A percentile compares a stretch with the other conserved stretches of the same genome.
Evolutionary conservation across 1,140 invertebrate genomes (phyloP).

Genomic region (Drosophila mayri): DNA sequence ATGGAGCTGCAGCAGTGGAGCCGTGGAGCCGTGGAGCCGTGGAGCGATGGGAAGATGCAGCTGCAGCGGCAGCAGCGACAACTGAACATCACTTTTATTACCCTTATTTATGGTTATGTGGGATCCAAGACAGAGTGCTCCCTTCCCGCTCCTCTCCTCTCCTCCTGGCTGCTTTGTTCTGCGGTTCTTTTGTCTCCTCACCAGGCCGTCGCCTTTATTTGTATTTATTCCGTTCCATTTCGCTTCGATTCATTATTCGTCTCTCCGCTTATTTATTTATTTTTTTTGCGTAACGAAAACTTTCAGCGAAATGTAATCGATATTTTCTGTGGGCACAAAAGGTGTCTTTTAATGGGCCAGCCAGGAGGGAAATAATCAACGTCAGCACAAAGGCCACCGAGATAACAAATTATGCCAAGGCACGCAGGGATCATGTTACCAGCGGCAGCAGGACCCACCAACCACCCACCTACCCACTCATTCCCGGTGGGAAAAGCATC

Average conservation of each 20-base stretch:
- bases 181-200: conserved; percentile 16
- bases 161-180: conserved; percentile 21
- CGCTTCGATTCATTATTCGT: conserved; percentile 2
- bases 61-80: conserved; percentile 54
- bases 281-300: conserved; percentile 42
- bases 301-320: conserved; percentile 58
- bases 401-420: conserved; percentile 79
- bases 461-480: background rate
- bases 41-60: conserved; percentile 26
- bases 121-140: conserved; percentile 16
- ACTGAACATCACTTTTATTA: conserved; percentile 80
- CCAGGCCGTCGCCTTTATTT: conserved; percentile 4
- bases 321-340: conserved; percentile 53
- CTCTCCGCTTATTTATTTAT: no score
- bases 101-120: conserved; percentile 78
- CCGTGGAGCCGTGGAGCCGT: conserved; percentile 10
- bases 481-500: conserved; percentile 59
- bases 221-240: conserved; percentile 10
- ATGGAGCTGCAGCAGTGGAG: conserved; percentile 15
- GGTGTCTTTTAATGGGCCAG: conserved; percentile 32
- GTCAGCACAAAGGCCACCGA: conserved; percentile 53
- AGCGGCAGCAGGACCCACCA: conserved; percentile 12
- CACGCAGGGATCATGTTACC: conserved; percentile 77
- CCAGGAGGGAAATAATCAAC: conserved; percentile 38
- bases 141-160: background rate